Conservation (phyloP, 1,140 invertebrate genomes). For the Bombus difficillimus region DNA sequence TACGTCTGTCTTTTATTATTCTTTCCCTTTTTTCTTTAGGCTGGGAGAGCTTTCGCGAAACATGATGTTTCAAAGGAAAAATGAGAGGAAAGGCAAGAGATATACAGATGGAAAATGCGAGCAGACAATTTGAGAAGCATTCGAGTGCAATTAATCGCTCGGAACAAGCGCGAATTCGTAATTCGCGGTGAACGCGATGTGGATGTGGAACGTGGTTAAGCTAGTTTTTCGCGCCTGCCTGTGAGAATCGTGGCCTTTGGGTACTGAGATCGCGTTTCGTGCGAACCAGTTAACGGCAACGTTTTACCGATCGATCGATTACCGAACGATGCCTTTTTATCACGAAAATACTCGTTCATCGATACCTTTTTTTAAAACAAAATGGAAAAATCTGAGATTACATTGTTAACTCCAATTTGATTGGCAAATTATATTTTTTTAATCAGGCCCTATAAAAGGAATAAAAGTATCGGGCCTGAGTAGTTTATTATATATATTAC, state of each 20-base stretch:
- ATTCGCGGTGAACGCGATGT: not conserved
- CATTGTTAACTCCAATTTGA: not conserved
- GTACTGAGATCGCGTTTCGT: no score
- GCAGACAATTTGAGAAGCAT: not conserved
- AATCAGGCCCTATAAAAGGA: no score
- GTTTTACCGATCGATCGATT: not conserved
- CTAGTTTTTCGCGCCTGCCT: constrained; percentile 15
- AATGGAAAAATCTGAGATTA: not conserved
- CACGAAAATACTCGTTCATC: not conserved
- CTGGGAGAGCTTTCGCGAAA: not conserved
- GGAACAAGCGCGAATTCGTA: constrained; percentile 19
- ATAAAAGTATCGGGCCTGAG: no score
- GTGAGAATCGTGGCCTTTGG: constrained; percentile 14
- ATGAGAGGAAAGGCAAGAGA: not conserved
- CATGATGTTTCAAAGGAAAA: not conserved
- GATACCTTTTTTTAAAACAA: not conserved
- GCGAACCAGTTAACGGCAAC: constrained; percentile 12
- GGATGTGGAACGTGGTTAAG: constrained; percentile 1
- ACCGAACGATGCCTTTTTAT: not conserved
- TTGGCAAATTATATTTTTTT: not conserved
- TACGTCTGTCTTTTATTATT: not conserved
- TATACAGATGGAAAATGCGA: not conserved
- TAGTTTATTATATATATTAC: no score
- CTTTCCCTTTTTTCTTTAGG: not conserved
- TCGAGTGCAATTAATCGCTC: constrained; percentile 5